Evolutionary conservation across 2,113 vertebrate genomes (phyloP), one percentile per base, ranked within the genome.

Genomic region (Pomatostomus ruficeps): DNA sequence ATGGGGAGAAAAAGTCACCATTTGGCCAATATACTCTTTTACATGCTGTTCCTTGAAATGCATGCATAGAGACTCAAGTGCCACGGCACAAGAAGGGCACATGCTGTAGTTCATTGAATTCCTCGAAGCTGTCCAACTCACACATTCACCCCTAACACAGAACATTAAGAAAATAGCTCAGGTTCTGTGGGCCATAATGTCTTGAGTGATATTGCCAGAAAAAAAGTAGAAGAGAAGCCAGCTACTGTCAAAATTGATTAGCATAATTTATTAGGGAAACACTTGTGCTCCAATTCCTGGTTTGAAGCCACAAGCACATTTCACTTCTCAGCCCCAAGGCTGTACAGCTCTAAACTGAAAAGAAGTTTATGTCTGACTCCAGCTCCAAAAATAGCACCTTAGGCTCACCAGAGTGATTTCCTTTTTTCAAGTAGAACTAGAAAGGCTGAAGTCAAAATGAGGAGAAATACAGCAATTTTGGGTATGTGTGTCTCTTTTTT

Each of bases 241-340:
- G 68, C 62, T 89, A 63, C 55, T 92, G 85, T 91, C 79, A 92
- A n/a, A 84, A 83, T n/a, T 33, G 24, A 80, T 80, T 82, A 87
- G 40, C 68, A 54, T 89, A 83, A 90, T 80, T 93, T 89, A 74
- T 52, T 66, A 79, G 62, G 77, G 77, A 93, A 93, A 90, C 62
- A 71, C 55, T 85, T 90, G 75, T 80, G 72, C 67, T 79, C 33
- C 62, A 58, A 80, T 61, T 66, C 42, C 49, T 80, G 29, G 40
- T 91, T 84, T 80, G 85, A 83, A 5, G 29, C 67, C 74, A 54
- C 17, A 13, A 87, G 82, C 4, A 3, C 46, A 59, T 95, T 91
- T 91, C 46, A 91, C 12, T 52, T 71, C 75, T 88, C 78, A 77
- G 78, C 29, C 85, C 33, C 59, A 75, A 36, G n/a, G 52, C 58